These are phyloP conservation scores for Scelioninae gen. 1 DNA, from an alignment of 2,888 invertebrate species.

Conservation along the genomic window DNA sequence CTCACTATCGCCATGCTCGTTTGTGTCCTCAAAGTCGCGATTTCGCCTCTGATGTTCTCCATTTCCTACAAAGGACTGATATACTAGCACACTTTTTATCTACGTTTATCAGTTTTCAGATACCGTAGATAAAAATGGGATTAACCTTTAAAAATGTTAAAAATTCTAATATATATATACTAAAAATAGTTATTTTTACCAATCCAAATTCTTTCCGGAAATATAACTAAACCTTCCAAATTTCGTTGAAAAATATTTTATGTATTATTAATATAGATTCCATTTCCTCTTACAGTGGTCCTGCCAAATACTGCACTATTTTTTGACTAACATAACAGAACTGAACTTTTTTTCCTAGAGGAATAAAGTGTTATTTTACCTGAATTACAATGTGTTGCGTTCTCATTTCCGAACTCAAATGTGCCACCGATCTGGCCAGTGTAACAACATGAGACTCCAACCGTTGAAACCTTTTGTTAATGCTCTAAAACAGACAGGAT, in stretches of 20 bases:
- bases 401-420: slow-evolving; percentile 95
- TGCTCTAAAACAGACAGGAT: slow-evolving; percentile 86
- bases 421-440: slow-evolving; percentile 94
- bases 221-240: too few species aligned
- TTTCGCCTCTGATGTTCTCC: slow-evolving; percentile 93
- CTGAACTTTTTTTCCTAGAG: too few species aligned
- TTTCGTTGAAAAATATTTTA: too few species aligned
- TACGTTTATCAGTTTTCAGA: slow-evolving; percentile 40
- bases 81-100: slow-evolving; percentile 71
- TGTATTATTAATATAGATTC: too few species aligned
- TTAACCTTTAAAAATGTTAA: too few species aligned
- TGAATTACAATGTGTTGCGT: slow-evolving; percentile 94
- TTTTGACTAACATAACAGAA: too few species aligned
- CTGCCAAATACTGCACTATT: too few species aligned
- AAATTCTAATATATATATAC: too few species aligned
- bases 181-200: too few species aligned
- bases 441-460: slow-evolving; percentile 96
- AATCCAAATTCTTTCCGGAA: too few species aligned
- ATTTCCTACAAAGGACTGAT: slow-evolving; percentile 88
- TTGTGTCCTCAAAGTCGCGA: slow-evolving; percentile 90
- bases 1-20: slow-evolving; percentile 87
- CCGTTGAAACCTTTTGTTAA: slow-evolving; percentile 94
- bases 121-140: slow-evolving; percentile 23
- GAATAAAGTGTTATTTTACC: slow-evolving; percentile 78
- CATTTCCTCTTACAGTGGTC: too few species aligned